Conservation (phyloP, 2,113 vertebrate genomes). For the Dendrocopos noguchii region DNA sequence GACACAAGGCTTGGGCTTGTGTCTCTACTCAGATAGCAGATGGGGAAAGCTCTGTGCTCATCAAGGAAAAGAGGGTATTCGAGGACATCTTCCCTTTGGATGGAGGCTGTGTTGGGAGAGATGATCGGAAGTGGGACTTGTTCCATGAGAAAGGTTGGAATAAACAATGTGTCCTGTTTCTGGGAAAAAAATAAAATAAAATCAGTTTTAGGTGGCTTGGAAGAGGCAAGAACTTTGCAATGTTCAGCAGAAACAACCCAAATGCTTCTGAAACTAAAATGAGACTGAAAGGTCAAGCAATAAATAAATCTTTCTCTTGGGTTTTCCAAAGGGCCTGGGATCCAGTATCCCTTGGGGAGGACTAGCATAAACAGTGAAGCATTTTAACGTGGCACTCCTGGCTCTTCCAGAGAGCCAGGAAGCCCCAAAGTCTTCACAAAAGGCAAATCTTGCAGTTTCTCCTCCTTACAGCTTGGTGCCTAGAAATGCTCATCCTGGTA, state of each 20-base stretch:
- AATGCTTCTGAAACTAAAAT: neutral
- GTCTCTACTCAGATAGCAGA: conserved; percentile 1
- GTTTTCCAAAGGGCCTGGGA: neutral
- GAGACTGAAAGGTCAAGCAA: neutral
- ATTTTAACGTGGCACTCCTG: neutral
- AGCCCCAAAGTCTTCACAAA: neutral
- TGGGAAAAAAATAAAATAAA: neutral
- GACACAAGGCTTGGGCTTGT: conserved; percentile 42
- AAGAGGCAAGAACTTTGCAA: neutral
- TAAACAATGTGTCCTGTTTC: neutral
- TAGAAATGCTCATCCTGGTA: neutral
- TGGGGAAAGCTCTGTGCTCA: conserved; percentile 2
- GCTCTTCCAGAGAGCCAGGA: neutral
- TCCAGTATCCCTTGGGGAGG: neutral
- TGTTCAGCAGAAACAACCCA: neutral
- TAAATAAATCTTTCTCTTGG: neutral
- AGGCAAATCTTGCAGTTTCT: neutral
- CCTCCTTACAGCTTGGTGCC: neutral
- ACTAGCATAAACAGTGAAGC: neutral
- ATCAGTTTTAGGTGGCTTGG: neutral
- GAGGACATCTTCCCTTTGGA: conserved; percentile 2
- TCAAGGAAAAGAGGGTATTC: conserved; percentile 22
- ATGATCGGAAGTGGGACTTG: neutral
- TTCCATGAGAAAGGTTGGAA: neutral
- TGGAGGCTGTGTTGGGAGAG: neutral